A percentile compares a stretch with the other conserved stretches of the same genome.
Evolutionary conservation across 2,113 vertebrate species (phyloP).

Genomic region (Burhinus bistriatus): DNA sequence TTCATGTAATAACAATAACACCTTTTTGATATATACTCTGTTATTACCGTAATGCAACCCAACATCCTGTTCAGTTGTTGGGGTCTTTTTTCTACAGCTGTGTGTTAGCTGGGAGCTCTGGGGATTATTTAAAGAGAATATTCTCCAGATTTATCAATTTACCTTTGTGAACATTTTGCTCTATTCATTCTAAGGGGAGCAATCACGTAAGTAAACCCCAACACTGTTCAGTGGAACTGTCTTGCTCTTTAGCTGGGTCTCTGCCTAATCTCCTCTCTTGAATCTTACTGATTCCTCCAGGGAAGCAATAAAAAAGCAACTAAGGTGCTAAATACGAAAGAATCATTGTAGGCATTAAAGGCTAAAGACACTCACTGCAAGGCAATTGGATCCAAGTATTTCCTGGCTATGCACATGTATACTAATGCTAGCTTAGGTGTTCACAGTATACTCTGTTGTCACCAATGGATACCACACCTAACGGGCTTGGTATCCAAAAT

Average conservation of each 20-base stretch:
- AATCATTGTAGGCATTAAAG: slow-evolving; percentile 21
- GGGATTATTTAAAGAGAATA: neutral
- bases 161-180: neutral
- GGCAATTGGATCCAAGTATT: slow-evolving; percentile 20
- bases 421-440: slow-evolving; percentile 11
- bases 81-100: neutral
- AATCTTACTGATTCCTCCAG: neutral
- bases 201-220: neutral
- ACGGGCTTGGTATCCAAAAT: neutral
- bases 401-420: neutral
- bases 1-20: neutral
- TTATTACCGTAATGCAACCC: neutral
- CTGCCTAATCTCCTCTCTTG: neutral
- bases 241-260: neutral
- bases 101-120: neutral
- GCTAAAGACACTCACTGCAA: slow-evolving; percentile 21
- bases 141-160: slow-evolving; percentile 11
- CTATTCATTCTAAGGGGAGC: neutral
- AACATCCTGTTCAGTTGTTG: neutral
- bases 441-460: neutral
- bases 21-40: slow-evolving; percentile 5
- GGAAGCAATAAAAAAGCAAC: slow-evolving; percentile 18
- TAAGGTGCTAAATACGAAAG: slow-evolving; percentile 3
- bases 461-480: neutral
- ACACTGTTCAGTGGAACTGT: neutral